Percentiles rank a stretch among this genome's conserved stretches.
phyloP scores from a whole-genome alignment of 1,140 invertebrate species.

The Trypoxylus dichotomus region DNA sequence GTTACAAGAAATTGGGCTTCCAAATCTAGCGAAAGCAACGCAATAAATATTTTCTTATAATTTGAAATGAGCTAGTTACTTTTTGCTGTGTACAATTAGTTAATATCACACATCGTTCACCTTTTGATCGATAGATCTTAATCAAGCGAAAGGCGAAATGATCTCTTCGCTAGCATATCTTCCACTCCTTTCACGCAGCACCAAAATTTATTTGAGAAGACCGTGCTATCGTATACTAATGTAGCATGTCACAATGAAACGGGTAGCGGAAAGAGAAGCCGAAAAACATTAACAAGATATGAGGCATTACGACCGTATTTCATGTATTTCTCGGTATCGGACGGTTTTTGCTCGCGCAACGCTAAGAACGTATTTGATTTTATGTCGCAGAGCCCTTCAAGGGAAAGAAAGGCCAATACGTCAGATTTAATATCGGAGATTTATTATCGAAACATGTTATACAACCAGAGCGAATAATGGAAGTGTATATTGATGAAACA shows the following conservation, averaged over 20 bases:
- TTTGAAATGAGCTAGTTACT: too few relatives aligned
- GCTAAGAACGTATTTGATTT: conserved; percentile 18
- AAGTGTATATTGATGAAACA: conserved; percentile 11
- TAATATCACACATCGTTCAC: too few relatives aligned
- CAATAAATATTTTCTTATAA: too few relatives aligned
- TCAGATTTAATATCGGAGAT: conserved; percentile 21
- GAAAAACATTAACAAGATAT: conserved; percentile 19
- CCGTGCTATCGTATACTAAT: not conserved
- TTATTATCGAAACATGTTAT: conserved; percentile 8
- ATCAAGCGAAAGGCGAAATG: not conserved
- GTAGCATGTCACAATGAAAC: not conserved
- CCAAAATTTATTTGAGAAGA: not conserved
- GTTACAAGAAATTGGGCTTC: too few relatives aligned
- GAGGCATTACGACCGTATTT: conserved; percentile 8
- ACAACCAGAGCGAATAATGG: not conserved
- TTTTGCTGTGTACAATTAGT: too few relatives aligned
- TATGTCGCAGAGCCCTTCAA: not conserved
- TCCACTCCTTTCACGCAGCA: not conserved
- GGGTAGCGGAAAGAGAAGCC: not conserved
- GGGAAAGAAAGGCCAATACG: not conserved
- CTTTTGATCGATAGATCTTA: not conserved
- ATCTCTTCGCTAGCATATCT: not conserved
- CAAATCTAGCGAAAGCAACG: too few relatives aligned
- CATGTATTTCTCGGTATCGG: conserved; percentile 9
- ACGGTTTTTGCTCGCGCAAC: not conserved